Percentiles rank a stretch among this genome's conserved stretches.
Evolutionary conservation across 2,113 vertebrate genomes (phyloP).

Genomic region (Agapornis roseicollis): DNA sequence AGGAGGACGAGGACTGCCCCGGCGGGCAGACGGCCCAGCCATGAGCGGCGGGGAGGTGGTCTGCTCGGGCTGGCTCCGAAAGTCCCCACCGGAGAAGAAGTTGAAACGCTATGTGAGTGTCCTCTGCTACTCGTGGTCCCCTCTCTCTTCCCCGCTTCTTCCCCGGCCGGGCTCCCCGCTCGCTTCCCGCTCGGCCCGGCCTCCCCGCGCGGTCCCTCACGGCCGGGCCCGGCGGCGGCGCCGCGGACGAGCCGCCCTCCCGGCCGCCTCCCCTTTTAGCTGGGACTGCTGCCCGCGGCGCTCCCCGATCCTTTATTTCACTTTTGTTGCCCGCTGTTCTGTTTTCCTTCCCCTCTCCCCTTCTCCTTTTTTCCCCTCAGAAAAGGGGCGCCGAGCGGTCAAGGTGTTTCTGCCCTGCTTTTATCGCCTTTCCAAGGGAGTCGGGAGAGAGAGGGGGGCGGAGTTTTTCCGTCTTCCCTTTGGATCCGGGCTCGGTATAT

Average conservation of each 20-base stretch:
- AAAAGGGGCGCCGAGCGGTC: not conserved
- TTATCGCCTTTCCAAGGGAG: not conserved
- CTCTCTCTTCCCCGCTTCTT: not conserved
- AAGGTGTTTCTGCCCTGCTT: not conserved
- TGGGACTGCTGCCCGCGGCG: not conserved
- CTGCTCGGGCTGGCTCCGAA: constrained; percentile 92
- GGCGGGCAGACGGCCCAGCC: constrained; percentile 59
- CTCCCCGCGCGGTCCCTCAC: not conserved
- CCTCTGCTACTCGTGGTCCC: not conserved
- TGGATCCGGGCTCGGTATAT: not conserved
- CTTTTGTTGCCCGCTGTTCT: not conserved
- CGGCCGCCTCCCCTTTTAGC: not conserved
- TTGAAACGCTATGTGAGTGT: constrained; percentile 99
- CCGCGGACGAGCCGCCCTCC: not conserved
- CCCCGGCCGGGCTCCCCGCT: not conserved
- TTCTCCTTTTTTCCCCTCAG: not conserved
- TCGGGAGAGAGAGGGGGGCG: not conserved
- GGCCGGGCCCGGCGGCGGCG: not conserved
- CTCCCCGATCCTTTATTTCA: not conserved
- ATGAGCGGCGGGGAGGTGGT: constrained; percentile 96
- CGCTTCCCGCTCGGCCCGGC: not conserved
- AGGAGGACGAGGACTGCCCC: not conserved
- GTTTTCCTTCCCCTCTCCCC: not conserved
- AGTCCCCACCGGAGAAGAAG: constrained; percentile 98
- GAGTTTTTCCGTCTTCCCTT: constrained; percentile 9